These are phyloP conservation scores for Neodiprion lecontei DNA, from an alignment of 1,140 invertebrate species.

Conservation along the genomic window DNA sequence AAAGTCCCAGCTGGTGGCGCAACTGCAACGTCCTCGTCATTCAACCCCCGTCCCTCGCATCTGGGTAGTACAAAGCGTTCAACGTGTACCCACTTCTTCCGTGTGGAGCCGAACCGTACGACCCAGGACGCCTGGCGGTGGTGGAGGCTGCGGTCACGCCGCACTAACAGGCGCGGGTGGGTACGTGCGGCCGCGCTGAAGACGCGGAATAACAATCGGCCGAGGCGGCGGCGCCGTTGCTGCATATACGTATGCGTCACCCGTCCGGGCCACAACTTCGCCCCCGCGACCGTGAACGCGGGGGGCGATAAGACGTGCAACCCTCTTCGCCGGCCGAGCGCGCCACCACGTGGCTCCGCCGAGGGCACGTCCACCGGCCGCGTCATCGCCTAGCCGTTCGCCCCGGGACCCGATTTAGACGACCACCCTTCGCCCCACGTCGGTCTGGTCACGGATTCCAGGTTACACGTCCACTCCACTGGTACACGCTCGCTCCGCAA, in stretches of 20 bases:
- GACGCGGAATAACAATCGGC: conserved; percentile 45
- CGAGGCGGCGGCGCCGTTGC: conserved; percentile 29
- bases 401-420: conserved; percentile 11
- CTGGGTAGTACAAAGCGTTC: no score
- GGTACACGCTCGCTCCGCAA: background rate
- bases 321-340: conserved; percentile 28
- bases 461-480: conserved; percentile 36
- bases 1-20: no score
- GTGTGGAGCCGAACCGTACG: background rate
- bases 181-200: conserved; percentile 19
- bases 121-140: background rate
- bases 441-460: conserved; percentile 35
- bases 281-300: conserved; percentile 29
- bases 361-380: conserved; percentile 34
- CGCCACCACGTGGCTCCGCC: conserved; percentile 29
- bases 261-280: conserved; percentile 9
- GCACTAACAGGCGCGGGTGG: background rate
- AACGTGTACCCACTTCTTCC: no score
- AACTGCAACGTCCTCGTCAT: no score
- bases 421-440: conserved; percentile 4
- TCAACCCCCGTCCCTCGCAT: no score
- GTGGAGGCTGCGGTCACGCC: background rate
- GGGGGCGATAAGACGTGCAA: conserved; percentile 20
- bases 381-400: conserved; percentile 29
- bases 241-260: conserved; percentile 29